Conservation (phyloP, 2,888 invertebrate genomes). For the Lasius fuliginosus region DNA sequence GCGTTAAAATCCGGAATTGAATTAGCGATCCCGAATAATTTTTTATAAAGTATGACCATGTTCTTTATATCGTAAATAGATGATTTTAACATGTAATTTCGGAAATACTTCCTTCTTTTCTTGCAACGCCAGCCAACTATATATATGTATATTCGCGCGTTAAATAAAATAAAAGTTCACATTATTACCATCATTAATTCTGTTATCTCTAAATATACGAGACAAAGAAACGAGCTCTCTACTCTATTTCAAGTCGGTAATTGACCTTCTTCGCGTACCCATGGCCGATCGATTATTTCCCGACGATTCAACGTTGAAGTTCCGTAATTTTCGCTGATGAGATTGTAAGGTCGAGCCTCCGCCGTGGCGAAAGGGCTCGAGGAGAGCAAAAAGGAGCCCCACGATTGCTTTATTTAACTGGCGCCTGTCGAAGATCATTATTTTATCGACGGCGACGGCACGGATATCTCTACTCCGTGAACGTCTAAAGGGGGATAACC, state of each 20-base stretch:
- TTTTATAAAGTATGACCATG: background rate
- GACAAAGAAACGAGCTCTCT: background rate
- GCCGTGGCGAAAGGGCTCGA: constrained; percentile 3
- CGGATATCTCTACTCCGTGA: constrained; percentile 60
- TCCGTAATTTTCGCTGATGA: constrained; percentile 29
- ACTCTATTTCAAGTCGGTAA: constrained; percentile 25
- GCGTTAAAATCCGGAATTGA: constrained; percentile 4
- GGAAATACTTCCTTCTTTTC: background rate
- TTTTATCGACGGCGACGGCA: constrained; percentile 69
- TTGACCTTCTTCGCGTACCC: constrained; percentile 11
- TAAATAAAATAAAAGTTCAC: background rate
- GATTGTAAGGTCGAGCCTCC: constrained; percentile 45
- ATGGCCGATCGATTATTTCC: constrained; percentile 31
- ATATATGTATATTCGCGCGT: background rate
- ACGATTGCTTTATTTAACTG: constrained; percentile 71
- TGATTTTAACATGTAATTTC: background rate
- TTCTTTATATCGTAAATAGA: background rate
- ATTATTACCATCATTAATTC: background rate
- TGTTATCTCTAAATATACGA: background rate
- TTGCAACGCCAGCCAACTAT: background rate
- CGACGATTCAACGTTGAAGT: constrained; percentile 33
- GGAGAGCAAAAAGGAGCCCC: constrained; percentile 36
- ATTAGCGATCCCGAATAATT: background rate
- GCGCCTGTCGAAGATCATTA: constrained; percentile 70
- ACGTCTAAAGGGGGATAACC: constrained; percentile 38